Evolutionary conservation across 1,140 invertebrate species (phyloP), one percentile per base, ranked within the genome.

Genomic region (Drosophila saltans): DNA sequence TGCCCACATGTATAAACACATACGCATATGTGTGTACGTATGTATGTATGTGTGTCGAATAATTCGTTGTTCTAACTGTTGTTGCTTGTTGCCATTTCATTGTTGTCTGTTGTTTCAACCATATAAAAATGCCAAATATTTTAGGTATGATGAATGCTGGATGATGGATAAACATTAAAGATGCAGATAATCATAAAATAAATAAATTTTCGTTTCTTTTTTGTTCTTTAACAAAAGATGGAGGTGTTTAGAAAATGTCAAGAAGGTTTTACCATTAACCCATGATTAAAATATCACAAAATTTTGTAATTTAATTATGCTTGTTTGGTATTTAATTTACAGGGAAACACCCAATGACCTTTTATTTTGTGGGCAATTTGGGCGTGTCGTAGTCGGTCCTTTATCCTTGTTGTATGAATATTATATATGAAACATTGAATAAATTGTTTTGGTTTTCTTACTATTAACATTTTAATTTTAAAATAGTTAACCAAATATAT

Each of bases 61-160:
- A 16, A 48, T 24, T 26, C 21, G 57, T 59, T 58, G 21, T 59
- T 59, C 21, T 52, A 52, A 52, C 57, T 39, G 57, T 59, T 59
- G 57, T 39, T 39, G 30, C 16, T 59, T 59, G 30, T 59, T 59
- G 57, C 33, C 57, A 59, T 59, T 59, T 59, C 21, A 59, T 59
- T 59, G 33, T 59, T 59, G 57, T 59, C 57, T 39, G 30, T 59
- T 59, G 57, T 59, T 59, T 39, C 7, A 59, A 59, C 56, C 10
- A 58, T 16, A 58, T 11, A 59, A 59, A 39, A 39, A 59, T 52
- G 6, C 2, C 45, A 52, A 52, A 52, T 26, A 52, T 52, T 52
- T 1, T 52, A 52, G 21, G 45, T 24, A 24, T 7, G 24, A 3
- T 26, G 45, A 24, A 0, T 21, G 45, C 2, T 48, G 1, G 16